Conservation (phyloP, 2,888 invertebrate genomes). For the Synanthedon myopaeformis region DNA sequence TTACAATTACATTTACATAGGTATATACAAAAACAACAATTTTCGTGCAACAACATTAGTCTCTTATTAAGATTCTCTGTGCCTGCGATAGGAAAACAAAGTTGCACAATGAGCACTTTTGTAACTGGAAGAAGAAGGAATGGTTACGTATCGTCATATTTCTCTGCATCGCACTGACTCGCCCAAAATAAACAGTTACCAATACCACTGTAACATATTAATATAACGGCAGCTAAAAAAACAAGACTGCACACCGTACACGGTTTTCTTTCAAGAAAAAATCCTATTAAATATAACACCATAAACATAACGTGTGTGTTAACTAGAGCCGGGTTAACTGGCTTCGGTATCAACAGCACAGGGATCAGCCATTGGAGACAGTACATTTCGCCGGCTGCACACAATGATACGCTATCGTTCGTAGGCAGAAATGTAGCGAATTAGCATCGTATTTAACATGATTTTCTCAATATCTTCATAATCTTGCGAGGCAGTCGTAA, state of each 20-base stretch:
- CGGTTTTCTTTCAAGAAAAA: conserved; percentile 95
- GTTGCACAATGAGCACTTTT: conserved; percentile 46
- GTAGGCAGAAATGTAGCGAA: conserved; percentile 11
- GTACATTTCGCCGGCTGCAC: conserved; percentile 76
- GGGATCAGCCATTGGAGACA: conserved; percentile 98
- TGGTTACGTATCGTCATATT: conserved; percentile 60
- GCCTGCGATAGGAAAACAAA: conserved; percentile 24
- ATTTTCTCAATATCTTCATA: conserved; percentile 29
- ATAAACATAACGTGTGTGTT: conserved; percentile 98
- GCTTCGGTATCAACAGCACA: conserved; percentile 96
- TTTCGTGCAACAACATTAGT: conserved; percentile 11
- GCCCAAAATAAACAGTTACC: conserved; percentile 96
- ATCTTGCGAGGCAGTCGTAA: conserved; percentile 7
- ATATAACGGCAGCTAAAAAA: conserved; percentile 91
- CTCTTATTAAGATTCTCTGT: conserved; percentile 1
- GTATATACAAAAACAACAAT: conserved; percentile 27
- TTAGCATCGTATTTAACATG: conserved; percentile 43
- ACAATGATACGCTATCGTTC: conserved; percentile 18
- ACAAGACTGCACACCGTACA: conserved; percentile 97
- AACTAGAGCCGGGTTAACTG: conserved; percentile 94
- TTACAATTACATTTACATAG: conserved; percentile 30
- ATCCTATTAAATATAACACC: conserved; percentile 94
- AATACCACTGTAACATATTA: conserved; percentile 96
- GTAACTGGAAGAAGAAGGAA: conserved; percentile 24
- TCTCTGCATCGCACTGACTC: conserved; percentile 78